Base-by-base conservation (phyloP, 35 echinoderm and acorn worm species). In the Apostichopus japonicus region DNA sequence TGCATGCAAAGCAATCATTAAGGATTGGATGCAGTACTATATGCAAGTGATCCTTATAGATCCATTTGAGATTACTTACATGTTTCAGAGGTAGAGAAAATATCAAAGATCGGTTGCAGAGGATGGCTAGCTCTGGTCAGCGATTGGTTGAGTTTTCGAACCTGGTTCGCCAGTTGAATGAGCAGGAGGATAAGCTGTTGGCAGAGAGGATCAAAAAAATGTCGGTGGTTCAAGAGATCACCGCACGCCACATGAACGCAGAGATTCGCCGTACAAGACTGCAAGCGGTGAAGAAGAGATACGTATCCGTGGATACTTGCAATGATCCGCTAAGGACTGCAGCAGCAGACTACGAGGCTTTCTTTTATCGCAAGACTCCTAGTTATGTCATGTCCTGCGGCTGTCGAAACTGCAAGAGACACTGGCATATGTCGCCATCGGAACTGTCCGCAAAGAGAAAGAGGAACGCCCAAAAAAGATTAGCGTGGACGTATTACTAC, bases 371-470 rank as follows among this genome's bases (percentile, higher is more conserved):
- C 17, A 57, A 84, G 16, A 84, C 81, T 21, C 81, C 81, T 23
- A 84, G 81, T 59, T 84, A 84, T 57, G 81, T 84, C 6, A 84
- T 84, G 81, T 84, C 81, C 4, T 84, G 81, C 17, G 17, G 56
- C 54, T 84, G 81, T n/a, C 17, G 24, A 17, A 11, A 57, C 9
- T 84, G 81, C 11, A 84, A 84, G 55, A 84, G 56, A 54, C 81
- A 84, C 81, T 84, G 81, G 81, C 53, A 58, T 84, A 19, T 4
- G 0, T 53, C 57, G 7, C 81, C 81, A 9, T 58, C 81, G 1
- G 81, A 55, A 23, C 14, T 75, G 6, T 57, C 81, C 17, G 53
- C 81, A 22, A 58, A 1, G n/a, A 84, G 24, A 21, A 84, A 84
- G 23, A 84, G 55, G 23, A 24, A 84, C 1, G 81, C 54, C 6